Evolutionary conservation across 2,113 vertebrate species (phyloP).

Genomic region (Piliocolobus tephrosceles): DNA sequence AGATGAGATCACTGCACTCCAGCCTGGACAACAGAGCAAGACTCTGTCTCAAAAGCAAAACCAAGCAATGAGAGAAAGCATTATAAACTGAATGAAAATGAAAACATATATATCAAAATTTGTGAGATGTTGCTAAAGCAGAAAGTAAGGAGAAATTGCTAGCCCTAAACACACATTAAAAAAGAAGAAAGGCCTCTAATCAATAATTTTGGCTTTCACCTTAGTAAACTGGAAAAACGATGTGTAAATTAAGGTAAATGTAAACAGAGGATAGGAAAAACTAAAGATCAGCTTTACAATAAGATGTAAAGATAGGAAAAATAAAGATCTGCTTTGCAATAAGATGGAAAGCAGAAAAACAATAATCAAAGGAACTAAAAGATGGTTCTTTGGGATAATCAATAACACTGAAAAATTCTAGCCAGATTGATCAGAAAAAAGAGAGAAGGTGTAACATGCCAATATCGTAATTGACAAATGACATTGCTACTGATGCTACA

Average conservation of each 20-base stretch:
- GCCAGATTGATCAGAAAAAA: neutral
- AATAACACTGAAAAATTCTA: too few species aligned
- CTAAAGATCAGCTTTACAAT: neutral
- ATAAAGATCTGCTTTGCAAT: neutral
- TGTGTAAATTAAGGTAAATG: neutral
- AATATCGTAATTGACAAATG: fast-evolving
- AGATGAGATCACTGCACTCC: too few species aligned
- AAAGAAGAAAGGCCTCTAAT: neutral
- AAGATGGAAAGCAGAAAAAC: neutral
- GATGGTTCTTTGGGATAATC: neutral
- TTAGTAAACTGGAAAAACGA: neutral
- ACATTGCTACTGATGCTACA: neutral
- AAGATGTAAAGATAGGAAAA: neutral
- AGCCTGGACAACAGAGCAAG: too few species aligned
- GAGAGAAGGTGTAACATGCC: neutral
- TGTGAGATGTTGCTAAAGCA: neutral
- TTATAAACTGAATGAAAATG: neutral
- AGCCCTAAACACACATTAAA: neutral
- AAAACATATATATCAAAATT: neutral
- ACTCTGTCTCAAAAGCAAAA: too few species aligned
- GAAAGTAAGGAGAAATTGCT: neutral
- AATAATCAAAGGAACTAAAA: neutral
- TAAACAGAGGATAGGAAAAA: neutral
- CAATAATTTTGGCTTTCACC: neutral
- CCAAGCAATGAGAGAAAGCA: neutral